Percentiles rank a stretch among this genome's conserved stretches.
Evolutionary conservation across 2,888 invertebrate genomes (phyloP).

Genomic region (Acanthococcus lagerstroemiae): DNA sequence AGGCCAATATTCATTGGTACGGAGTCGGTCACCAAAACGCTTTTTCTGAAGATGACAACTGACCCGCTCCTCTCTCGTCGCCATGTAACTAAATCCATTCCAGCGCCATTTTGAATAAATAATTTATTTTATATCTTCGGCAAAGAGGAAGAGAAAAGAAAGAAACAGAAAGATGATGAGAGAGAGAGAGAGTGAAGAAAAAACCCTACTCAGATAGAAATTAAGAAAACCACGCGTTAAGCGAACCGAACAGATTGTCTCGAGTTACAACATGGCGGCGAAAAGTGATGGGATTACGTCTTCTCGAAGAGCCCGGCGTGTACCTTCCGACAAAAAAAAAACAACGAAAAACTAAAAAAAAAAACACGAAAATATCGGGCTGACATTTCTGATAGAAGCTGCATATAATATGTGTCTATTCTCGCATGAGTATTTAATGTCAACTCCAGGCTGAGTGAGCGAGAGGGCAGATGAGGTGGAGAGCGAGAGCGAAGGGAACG

Average conservation of each 20-base stretch:
- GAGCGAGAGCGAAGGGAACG: not conserved
- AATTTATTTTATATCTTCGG: slow-evolving; percentile 8
- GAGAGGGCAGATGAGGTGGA: not conserved
- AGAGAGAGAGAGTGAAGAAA: slow-evolving; percentile 9
- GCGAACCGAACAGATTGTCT: slow-evolving; percentile 30
- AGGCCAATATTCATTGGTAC: not conserved
- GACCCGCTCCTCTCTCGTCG: not conserved
- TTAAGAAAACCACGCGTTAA: slow-evolving; percentile 26
- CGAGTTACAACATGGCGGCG: slow-evolving; percentile 28
- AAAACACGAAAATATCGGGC: slow-evolving; percentile 18
- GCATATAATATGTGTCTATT: slow-evolving; percentile 18
- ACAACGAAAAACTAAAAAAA: not conserved
- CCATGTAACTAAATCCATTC: slow-evolving; percentile 26
- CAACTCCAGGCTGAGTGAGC: not conserved
- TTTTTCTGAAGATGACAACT: not conserved
- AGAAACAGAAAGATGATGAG: not conserved
- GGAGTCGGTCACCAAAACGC: no score
- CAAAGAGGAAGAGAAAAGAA: slow-evolving; percentile 3
- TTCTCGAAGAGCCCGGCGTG: not conserved
- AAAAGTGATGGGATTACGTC: slow-evolving; percentile 28
- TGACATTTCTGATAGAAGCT: slow-evolving; percentile 29
- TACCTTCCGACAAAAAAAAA: not conserved
- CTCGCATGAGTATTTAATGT: slow-evolving; percentile 28
- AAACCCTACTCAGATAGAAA: slow-evolving; percentile 11
- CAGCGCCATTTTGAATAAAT: slow-evolving; percentile 28